A percentile compares a stretch with the other conserved stretches of the same genome.
These are phyloP conservation scores for Drosophila truncata DNA, from an alignment of 1,140 invertebrate species.

Conservation along the genomic window DNA sequence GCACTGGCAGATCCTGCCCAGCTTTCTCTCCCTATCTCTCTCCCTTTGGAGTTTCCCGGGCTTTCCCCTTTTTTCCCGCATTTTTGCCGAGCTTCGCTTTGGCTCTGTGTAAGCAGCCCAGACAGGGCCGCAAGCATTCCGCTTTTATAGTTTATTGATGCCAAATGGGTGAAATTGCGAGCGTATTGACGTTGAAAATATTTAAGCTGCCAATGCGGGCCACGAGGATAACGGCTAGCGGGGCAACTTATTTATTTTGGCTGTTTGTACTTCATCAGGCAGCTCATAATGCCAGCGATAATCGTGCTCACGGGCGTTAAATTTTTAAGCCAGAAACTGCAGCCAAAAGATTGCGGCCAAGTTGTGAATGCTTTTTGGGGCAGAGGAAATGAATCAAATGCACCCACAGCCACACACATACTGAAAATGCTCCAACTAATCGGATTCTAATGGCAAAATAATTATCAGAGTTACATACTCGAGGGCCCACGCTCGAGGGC, in stretches of 20 bases:
- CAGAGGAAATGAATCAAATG: slow-evolving; percentile 79
- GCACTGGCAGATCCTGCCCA: slow-evolving; percentile 17
- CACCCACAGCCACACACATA: slow-evolving; percentile 29
- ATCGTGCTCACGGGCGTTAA: slow-evolving; percentile 51
- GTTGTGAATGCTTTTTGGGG: slow-evolving; percentile 32
- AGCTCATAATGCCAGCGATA: slow-evolving; percentile 74
- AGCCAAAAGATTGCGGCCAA: slow-evolving; percentile 48
- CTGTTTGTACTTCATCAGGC: slow-evolving; percentile 78
- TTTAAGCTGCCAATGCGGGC: slow-evolving; percentile 62
- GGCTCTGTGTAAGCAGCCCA: slow-evolving; percentile 54
- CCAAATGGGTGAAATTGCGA: slow-evolving; percentile 72
- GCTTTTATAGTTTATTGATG: slow-evolving; percentile 84
- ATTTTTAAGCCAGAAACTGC: slow-evolving; percentile 59
- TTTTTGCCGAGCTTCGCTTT: slow-evolving; percentile 10
- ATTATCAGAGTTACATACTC: slow-evolving; percentile 77
- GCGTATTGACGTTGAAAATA: slow-evolving; percentile 78
- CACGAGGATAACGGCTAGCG: slow-evolving; percentile 13
- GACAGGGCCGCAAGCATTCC: slow-evolving; percentile 71
- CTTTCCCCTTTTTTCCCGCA: slow-evolving; percentile 9
- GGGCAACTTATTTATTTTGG: slow-evolving; percentile 68
- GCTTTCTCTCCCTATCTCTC: slow-evolving; percentile 10
- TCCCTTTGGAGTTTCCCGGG: background rate
- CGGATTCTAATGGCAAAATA: slow-evolving; percentile 85
- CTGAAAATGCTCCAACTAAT: slow-evolving; percentile 79
- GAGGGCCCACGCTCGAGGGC: slow-evolving; percentile 10